These are phyloP conservation scores for Allophyes oxyacanthae DNA, from an alignment of 2,888 invertebrate species.

Conservation along the genomic window DNA sequence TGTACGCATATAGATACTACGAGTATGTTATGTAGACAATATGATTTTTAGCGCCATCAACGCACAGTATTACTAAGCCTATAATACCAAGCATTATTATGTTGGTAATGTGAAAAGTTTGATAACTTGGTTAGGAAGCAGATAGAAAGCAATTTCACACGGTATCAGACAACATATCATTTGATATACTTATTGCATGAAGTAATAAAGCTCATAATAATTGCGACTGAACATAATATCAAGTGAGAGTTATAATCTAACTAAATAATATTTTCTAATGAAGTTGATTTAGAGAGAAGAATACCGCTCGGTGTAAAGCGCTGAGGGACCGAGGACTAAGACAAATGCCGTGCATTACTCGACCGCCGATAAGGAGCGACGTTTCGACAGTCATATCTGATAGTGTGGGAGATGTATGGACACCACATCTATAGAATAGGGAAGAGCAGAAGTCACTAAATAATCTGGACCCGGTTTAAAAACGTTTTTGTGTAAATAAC, in stretches of 20 bases:
- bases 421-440: slow-evolving; percentile 44
- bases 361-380: slow-evolving; percentile 73
- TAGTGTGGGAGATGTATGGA: slow-evolving; percentile 73
- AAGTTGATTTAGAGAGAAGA: slow-evolving; percentile 76
- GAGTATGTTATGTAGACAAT: too few relatives aligned
- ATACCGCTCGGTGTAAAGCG: slow-evolving; percentile 59
- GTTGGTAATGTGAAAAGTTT: slow-evolving; percentile 37
- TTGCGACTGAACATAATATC: too few relatives aligned
- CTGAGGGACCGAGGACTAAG: slow-evolving; percentile 68
- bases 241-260: too few relatives aligned
- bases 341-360: slow-evolving; percentile 82
- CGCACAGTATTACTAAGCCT: slow-evolving; percentile 5
- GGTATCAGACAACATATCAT: not conserved
- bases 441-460: slow-evolving; percentile 20
- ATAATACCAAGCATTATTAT: slow-evolving; percentile 15
- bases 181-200: not conserved
- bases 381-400: slow-evolving; percentile 79
- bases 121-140: slow-evolving; percentile 13
- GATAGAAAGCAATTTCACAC: slow-evolving; percentile 32
- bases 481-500: not conserved
- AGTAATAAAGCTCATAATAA: too few relatives aligned
- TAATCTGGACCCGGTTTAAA: slow-evolving; percentile 11
- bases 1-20: too few relatives aligned
- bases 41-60: not conserved
- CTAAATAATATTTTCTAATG: too few relatives aligned